Base-by-base conservation (phyloP, 1,140 invertebrate genomes). In the Dinoponera quadriceps region DNA sequence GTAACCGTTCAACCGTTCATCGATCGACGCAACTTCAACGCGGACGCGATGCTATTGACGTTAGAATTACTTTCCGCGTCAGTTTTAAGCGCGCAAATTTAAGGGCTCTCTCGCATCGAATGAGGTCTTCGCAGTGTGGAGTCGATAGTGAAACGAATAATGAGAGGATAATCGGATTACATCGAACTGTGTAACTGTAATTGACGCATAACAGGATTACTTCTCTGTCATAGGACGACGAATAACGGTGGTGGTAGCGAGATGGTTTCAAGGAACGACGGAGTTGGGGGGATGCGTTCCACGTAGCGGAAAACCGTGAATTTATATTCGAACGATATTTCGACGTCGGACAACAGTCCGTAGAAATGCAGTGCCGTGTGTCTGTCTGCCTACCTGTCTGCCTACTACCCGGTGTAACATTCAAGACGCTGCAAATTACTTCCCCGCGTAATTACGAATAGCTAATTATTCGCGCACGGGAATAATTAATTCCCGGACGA, bases 121-220 rank as follows among this genome's bases (percentile, higher is more conserved):
- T 44, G 62, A 68, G 38, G 74, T 38, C 62, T 25, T 38, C 74
- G 9, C 3, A 25, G 48, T 54, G n/a, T 11, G 51, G 38, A 51
- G 65, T 69, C 65, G 65, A 80, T 80, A 71, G 65, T 57, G 75
- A 71, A 80, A 48, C n/a, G 75, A 80, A 71, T 80, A 80, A 80
- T 80, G 75, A 71, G 75, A 80, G n/a, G 75, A 80, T 80, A 80
- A 80, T 80, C 75, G 65, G 75, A 71, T 80, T 71, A 71, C 65
- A 80, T 80, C 69, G 65, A 80, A 80, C 75, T 38, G 75, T 69
- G 68, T 80, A 80, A 80, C 75, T 80, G 75, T 80, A 80, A 80
- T 80, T 71, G 75, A 69, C 65, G 75, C 51, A 71, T 80, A 71
- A 80, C 65, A 55, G 54, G 75, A 80, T 80, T 80, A 29, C 33